Evolutionary conservation across 2,797 vertebrate species (phyloP).

Genomic region (Morus bassanus): DNA sequence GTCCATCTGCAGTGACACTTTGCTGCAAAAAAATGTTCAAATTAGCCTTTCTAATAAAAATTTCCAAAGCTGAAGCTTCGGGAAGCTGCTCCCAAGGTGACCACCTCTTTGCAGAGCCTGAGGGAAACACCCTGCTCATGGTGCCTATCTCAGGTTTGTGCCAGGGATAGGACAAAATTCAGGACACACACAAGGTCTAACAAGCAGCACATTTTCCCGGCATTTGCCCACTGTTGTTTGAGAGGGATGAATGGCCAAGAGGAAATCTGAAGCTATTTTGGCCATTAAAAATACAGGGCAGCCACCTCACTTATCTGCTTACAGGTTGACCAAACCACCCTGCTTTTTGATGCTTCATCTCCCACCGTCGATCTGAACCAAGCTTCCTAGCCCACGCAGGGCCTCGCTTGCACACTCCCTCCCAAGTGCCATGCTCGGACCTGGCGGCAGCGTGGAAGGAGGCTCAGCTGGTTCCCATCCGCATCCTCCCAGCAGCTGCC

Average conservation of each 20-base stretch:
- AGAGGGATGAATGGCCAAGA: background rate
- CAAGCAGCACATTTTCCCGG: background rate
- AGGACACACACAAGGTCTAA: too few species aligned
- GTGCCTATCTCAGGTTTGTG: background rate
- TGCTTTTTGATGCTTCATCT: fast-evolving
- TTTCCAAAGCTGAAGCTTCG: background rate
- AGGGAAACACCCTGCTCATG: background rate
- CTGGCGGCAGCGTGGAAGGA: background rate
- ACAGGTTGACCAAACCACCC: background rate
- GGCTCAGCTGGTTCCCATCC: constrained; percentile 37
- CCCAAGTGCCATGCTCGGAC: fast-evolving
- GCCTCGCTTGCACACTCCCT: background rate
- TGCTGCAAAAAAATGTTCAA: background rate
- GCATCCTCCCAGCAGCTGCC: background rate
- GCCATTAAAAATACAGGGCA: fast-evolving
- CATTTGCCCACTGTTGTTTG: background rate
- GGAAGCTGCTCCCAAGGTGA: background rate
- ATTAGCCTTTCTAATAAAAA: background rate
- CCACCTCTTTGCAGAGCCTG: background rate
- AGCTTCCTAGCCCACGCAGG: background rate
- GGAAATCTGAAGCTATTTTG: background rate
- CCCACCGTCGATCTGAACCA: fast-evolving
- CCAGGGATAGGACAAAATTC: background rate
- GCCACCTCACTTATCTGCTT: background rate
- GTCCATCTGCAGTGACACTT: background rate